phyloP scores from a whole-genome alignment of 2,888 invertebrate species.

The Drosophila hamatofila region DNA sequence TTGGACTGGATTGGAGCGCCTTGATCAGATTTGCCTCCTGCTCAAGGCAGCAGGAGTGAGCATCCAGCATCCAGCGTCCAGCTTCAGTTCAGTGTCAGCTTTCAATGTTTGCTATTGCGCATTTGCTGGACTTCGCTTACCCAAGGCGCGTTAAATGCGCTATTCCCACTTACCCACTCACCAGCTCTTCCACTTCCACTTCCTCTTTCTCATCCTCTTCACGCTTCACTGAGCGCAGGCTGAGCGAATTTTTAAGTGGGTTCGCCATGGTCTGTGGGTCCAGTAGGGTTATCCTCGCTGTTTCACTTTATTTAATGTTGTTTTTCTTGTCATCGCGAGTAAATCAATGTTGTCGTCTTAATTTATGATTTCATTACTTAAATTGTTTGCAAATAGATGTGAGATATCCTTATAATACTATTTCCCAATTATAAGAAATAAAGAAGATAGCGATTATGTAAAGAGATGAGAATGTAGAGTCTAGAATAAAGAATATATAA shows the following conservation, averaged over 20 bases:
- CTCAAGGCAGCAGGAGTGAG: neutral
- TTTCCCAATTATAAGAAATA: neutral
- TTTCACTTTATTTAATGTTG: conserved; percentile 74
- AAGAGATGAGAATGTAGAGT: neutral
- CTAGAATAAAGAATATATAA: neutral
- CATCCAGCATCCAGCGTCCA: neutral
- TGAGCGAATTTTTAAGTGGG: conserved; percentile 38
- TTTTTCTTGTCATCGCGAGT: conserved; percentile 58
- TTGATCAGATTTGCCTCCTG: conserved; percentile 14
- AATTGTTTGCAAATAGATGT: conserved; percentile 45
- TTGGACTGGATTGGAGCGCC: conserved; percentile 8
- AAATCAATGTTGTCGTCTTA: conserved; percentile 66
- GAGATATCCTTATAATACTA: neutral
- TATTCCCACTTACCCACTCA: conserved; percentile 42
- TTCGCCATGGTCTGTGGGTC: conserved; percentile 37
- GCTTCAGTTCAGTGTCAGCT: conserved; percentile 3
- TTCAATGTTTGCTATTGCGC: conserved; percentile 47
- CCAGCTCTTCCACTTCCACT: conserved; percentile 20
- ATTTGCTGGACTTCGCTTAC: conserved; percentile 44
- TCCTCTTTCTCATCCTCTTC: conserved; percentile 19
- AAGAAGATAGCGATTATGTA: neutral
- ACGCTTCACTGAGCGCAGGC: conserved; percentile 47
- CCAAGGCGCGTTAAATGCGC: conserved; percentile 54
- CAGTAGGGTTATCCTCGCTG: conserved; percentile 47
- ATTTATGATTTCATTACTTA: conserved; percentile 72